phyloP scores from a whole-genome alignment of 2,888 invertebrate species.

The Punctoribates punctum region DNA sequence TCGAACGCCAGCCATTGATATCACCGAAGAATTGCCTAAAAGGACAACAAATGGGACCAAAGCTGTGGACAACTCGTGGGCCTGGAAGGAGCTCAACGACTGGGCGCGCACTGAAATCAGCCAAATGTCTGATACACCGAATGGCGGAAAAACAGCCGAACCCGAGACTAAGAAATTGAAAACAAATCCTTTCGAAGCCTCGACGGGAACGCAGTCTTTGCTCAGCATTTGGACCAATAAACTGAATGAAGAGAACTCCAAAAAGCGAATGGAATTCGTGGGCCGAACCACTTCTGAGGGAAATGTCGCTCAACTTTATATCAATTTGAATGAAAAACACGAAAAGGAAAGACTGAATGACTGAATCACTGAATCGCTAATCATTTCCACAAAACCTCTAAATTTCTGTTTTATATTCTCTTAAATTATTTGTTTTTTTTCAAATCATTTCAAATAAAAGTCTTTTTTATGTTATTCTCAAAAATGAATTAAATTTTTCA shows the following conservation, averaged over 20 bases:
- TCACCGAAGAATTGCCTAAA: background rate
- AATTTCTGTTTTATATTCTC: background rate
- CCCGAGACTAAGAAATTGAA: background rate
- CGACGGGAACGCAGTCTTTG: constrained; percentile 55
- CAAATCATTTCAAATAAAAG: too few relatives aligned
- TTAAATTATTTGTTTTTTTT: background rate
- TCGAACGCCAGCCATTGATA: background rate
- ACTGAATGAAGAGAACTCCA: constrained; percentile 54
- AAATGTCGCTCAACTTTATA: constrained; percentile 68
- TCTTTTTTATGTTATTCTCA: too few relatives aligned
- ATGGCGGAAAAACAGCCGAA: background rate
- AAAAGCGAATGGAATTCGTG: constrained; percentile 62
- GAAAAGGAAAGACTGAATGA: constrained; percentile 44
- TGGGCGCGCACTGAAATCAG: constrained; percentile 24
- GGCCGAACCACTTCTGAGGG: constrained; percentile 58
- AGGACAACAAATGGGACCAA: background rate
- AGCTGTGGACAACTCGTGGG: constrained; percentile 47
- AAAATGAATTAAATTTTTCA: too few relatives aligned
- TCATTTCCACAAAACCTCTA: background rate
- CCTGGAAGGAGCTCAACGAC: constrained; percentile 52
- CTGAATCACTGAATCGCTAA: background rate
- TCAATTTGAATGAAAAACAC: constrained; percentile 62
- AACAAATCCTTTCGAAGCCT: background rate
- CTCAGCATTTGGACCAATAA: constrained; percentile 65
- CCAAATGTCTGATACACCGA: constrained; percentile 31